Conservation (phyloP, 2,113 vertebrate species). For the Sinocyclocheilus maitianheensis region DNA sequence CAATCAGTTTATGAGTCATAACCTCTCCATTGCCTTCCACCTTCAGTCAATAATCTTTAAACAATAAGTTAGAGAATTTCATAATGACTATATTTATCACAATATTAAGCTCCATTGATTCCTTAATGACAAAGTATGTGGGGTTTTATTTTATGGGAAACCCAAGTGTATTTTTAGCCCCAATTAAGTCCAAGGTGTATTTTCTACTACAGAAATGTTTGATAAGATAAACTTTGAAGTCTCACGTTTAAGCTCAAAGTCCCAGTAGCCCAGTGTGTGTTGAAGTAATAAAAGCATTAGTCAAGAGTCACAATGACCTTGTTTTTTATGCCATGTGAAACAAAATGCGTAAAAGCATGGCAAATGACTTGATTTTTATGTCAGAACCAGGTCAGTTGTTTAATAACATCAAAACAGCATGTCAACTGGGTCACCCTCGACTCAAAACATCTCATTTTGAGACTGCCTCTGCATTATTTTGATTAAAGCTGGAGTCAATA, state of each 20-base stretch:
- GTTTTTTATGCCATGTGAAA: not conserved
- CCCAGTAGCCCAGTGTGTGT: not conserved
- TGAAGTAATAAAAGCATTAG: not conserved
- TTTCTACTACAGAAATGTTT: not conserved
- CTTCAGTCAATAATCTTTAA: slow-evolving; percentile 2
- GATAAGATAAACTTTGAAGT: not conserved
- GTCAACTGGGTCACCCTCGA: not conserved
- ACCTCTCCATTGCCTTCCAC: not conserved
- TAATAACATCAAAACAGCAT: not conserved
- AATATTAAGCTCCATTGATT: not conserved
- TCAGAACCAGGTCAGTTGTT: not conserved
- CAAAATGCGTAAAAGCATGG: not conserved
- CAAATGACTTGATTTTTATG: not conserved
- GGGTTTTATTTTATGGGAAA: not conserved
- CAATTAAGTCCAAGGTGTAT: not conserved
- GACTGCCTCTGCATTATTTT: not conserved
- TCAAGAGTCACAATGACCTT: not conserved
- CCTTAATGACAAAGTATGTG: not conserved
- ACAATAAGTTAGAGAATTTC: not conserved
- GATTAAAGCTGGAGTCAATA: not conserved
- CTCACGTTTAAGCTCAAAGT: not conserved
- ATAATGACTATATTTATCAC: not conserved
- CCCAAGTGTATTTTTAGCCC: not conserved
- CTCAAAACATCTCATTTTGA: not conserved
- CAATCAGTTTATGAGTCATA: slow-evolving; percentile 1